phyloP scores from a whole-genome alignment of 2,888 invertebrate genomes.

The Hypsopygia costalis region DNA sequence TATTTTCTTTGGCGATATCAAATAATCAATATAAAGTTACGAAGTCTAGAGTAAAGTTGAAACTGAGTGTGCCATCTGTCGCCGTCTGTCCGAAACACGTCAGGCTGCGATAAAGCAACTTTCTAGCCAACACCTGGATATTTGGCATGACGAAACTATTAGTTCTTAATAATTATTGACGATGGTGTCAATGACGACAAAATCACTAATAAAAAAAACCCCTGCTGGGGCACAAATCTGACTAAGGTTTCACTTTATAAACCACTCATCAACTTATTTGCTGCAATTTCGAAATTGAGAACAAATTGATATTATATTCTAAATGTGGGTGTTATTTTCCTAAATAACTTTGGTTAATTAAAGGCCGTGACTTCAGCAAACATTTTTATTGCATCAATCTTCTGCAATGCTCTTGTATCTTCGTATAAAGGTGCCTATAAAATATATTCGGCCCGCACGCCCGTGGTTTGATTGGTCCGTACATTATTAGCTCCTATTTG shows the following conservation, averaged over 20 bases:
- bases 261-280: too few species aligned
- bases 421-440: constrained; percentile 58
- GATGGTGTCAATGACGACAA: constrained; percentile 16
- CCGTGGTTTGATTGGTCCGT: constrained; percentile 56
- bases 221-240: too few species aligned
- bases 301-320: too few species aligned
- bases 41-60: too few species aligned
- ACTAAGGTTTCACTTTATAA: too few species aligned
- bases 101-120: constrained; percentile 21
- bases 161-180: constrained; percentile 18
- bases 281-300: too few species aligned
- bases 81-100: constrained; percentile 35
- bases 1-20: too few species aligned
- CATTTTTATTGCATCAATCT: constrained; percentile 70
- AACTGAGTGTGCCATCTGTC: constrained; percentile 51
- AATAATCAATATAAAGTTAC: too few species aligned
- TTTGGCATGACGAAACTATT: constrained; percentile 12
- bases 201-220: neutral
- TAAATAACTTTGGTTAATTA: constrained; percentile 35
- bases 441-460: constrained; percentile 50
- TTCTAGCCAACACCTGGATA: constrained; percentile 20
- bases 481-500: constrained; percentile 71
- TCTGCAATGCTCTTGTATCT: constrained; percentile 43
- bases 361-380: constrained; percentile 54
- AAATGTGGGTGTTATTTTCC: constrained; percentile 5